Conservation (phyloP, 1,140 invertebrate genomes). For the Mercenaria mercenaria region DNA sequence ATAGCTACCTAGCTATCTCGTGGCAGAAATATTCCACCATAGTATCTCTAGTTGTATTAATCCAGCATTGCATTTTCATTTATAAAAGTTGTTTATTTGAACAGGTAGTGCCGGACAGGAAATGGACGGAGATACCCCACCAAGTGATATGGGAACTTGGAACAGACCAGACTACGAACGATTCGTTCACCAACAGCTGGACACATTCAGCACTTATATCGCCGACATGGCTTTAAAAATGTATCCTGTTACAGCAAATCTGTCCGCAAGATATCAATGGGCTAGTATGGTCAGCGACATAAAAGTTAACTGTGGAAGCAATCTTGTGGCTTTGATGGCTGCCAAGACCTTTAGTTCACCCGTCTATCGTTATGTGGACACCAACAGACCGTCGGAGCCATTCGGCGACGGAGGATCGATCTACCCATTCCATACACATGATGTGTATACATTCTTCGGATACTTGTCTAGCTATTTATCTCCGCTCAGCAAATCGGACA, state of each 20-base stretch:
- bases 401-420: background rate
- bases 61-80: too few relatives aligned
- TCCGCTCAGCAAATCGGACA: constrained; percentile 8
- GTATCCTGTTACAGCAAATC: constrained; percentile 32
- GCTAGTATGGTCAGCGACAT: constrained; percentile 48
- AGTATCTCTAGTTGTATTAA: too few relatives aligned
- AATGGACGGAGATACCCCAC: constrained; percentile 1
- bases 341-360: constrained; percentile 19
- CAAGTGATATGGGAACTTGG: constrained; percentile 42
- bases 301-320: constrained; percentile 43
- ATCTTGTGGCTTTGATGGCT: constrained; percentile 17
- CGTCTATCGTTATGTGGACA: constrained; percentile 48
- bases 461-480: background rate
- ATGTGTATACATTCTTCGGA: constrained; percentile 37
- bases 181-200: background rate
- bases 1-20: too few relatives aligned
- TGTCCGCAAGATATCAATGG: constrained; percentile 12
- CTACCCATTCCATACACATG: constrained; percentile 18
- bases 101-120: constrained; percentile 29
- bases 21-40: too few relatives aligned
- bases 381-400: constrained; percentile 18
- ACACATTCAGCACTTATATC: constrained; percentile 38
- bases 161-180: constrained; percentile 35
- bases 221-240: constrained; percentile 43
- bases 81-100: too few relatives aligned